Conservation (phyloP, 2,113 vertebrate species). For the Gavia stellata region DNA sequence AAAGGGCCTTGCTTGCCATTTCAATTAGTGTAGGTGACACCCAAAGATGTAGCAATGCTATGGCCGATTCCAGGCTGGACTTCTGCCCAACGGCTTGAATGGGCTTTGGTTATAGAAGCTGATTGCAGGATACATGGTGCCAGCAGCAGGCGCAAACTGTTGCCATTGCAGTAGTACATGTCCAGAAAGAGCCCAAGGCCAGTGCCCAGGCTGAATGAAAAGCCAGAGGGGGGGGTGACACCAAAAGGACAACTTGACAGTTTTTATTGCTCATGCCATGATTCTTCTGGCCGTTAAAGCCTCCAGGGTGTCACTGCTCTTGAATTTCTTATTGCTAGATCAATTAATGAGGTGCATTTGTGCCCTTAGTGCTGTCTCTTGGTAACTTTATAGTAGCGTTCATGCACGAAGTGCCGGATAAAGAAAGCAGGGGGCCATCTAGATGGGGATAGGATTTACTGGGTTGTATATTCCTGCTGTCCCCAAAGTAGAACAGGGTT, state of each 20-base stretch:
- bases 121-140: background rate
- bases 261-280: background rate
- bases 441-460: background rate
- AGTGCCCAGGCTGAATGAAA: background rate
- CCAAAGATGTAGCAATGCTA: background rate
- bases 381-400: background rate
- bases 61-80: background rate
- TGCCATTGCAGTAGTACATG: background rate
- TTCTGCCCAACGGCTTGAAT: background rate
- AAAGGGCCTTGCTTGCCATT: background rate
- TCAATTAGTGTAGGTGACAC: background rate
- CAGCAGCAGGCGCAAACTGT: background rate
- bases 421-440: background rate
- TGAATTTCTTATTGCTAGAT: background rate
- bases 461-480: background rate
- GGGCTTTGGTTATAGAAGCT: background rate
- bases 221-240: background rate
- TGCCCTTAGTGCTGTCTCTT: accelerated
- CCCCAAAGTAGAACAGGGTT: background rate
- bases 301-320: background rate
- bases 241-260: background rate
- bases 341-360: background rate
- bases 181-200: background rate
- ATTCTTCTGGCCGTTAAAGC: background rate
- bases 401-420: background rate